Evolutionary conservation across 2,888 invertebrate genomes (phyloP), one percentile per base, ranked within the genome.

Genomic region (Patella caerulea): DNA sequence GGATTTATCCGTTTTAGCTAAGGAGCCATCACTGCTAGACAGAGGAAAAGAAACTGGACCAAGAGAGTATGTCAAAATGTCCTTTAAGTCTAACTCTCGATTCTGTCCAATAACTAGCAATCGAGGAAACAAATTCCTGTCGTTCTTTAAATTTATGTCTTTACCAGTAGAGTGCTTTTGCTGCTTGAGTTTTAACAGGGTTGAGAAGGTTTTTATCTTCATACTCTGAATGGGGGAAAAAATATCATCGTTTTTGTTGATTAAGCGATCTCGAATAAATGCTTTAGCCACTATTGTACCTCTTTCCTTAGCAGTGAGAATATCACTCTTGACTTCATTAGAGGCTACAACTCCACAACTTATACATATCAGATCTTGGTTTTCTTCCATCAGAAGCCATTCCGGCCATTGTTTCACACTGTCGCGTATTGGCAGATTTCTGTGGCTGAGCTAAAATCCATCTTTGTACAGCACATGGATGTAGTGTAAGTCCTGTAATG

Each of bases 371-470:
- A 74, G 15, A 14, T 15, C 56, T 19, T 45, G 7, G 7, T 45
- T 45, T 45, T 45, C 45, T 45, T 9, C 9, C 45, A 45, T 45
- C 45, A 45, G 45, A 45, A 45, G 45, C 45, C 9, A 56, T 24
- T 34, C 77, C 59, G 34, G 72, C 73, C 56, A 77, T 70, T 65
- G 65, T 14, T 59, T 75, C 65, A 34, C 73, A 74, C 65, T 75
- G 34, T 56, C 52, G 11, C 17, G n/a, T 45, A 77, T 75, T 77
- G 14, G 55, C 24, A 59, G 77, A 19, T 5, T 45, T 55, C 9
- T 59, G 74, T 56, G 73, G 74, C 52, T 74, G 65, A 55, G 77
- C 19, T 24, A 77, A 74, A 75, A 75, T 34, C 74, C 77, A 77
- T n/a, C 76, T 45, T 53, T 73, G 71, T n/a, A 72, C 72, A n/a